These are phyloP conservation scores for Clusia tigrina DNA, from an alignment of 2,888 invertebrate species.

Conservation along the genomic window DNA sequence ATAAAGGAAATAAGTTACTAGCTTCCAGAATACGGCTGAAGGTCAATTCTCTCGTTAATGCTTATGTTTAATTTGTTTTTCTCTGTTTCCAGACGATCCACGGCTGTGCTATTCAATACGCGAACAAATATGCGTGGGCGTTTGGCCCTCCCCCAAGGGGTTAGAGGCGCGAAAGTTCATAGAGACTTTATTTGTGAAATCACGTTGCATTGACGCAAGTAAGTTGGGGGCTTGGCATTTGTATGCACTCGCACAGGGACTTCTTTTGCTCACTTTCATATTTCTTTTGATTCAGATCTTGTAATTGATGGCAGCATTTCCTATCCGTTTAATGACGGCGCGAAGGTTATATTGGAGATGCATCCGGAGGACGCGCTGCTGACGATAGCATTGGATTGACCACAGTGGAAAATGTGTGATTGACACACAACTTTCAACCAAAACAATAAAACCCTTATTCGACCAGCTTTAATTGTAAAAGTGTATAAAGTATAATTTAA, in stretches of 20 bases:
- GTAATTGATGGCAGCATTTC: slow-evolving; percentile 96
- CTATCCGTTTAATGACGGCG: slow-evolving; percentile 93
- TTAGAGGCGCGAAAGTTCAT: slow-evolving; percentile 81
- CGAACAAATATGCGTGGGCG: slow-evolving; percentile 90
- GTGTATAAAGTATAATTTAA: too few species aligned
- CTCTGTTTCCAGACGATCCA: slow-evolving; percentile 69
- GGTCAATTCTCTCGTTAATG: too few species aligned
- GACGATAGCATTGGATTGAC: slow-evolving; percentile 70
- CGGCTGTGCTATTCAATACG: slow-evolving; percentile 90
- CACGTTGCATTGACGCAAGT: slow-evolving; percentile 88
- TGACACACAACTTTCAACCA: too few species aligned
- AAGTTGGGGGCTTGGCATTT: slow-evolving; percentile 40
- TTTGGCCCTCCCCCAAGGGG: slow-evolving; percentile 81
- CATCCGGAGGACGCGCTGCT: slow-evolving; percentile 86
- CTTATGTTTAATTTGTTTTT: slow-evolving; percentile 10
- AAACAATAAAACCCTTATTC: too few species aligned
- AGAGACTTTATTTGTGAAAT: slow-evolving; percentile 77
- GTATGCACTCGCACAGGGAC: not conserved
- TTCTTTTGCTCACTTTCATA: not conserved
- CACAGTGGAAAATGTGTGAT: not conserved
- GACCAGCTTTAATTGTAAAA: too few species aligned
- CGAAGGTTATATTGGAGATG: slow-evolving; percentile 83
- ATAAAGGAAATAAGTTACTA: too few species aligned
- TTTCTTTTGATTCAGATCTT: slow-evolving; percentile 68
- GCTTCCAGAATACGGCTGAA: too few species aligned